Percentiles rank a stretch among this genome's conserved stretches.
Conservation (phyloP, 2,888 invertebrate species). For the Nymphalis urticae region DNA sequence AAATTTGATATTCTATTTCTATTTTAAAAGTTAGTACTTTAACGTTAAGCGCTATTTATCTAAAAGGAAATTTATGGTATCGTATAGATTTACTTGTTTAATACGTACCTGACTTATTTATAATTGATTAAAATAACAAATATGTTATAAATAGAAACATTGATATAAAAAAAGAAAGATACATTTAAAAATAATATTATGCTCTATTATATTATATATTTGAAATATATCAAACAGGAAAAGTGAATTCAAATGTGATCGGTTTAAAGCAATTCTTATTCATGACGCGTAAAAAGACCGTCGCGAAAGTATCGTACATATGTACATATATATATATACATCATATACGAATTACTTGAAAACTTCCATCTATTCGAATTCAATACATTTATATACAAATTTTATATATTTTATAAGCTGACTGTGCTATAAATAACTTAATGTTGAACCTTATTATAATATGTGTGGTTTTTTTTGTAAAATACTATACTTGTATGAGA, state of each 20-base stretch:
- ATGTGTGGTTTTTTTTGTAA: no score
- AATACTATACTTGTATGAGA: no score
- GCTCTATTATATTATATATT: neutral
- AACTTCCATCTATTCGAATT: constrained; percentile 6
- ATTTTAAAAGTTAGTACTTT: no score
- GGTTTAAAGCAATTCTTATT: constrained; percentile 27
- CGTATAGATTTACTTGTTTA: no score
- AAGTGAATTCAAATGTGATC: constrained; percentile 25
- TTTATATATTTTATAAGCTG: neutral
- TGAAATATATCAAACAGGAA: constrained; percentile 2
- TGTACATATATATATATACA: no score
- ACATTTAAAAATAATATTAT: neutral
- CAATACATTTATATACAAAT: constrained; percentile 11
- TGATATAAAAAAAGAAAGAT: neutral
- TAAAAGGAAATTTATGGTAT: no score
- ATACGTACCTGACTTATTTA: no score
- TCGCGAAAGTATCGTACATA: constrained; percentile 20
- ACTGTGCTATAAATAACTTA: neutral
- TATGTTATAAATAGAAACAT: neutral
- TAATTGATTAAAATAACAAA: no score
- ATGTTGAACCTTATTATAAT: neutral
- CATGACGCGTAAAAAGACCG: constrained; percentile 29
- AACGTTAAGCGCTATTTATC: no score
- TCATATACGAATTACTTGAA: constrained; percentile 13
- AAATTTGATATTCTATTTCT: neutral